Base-by-base conservation (phyloP, 1,140 invertebrate genomes). In the Nymphalis io region DNA sequence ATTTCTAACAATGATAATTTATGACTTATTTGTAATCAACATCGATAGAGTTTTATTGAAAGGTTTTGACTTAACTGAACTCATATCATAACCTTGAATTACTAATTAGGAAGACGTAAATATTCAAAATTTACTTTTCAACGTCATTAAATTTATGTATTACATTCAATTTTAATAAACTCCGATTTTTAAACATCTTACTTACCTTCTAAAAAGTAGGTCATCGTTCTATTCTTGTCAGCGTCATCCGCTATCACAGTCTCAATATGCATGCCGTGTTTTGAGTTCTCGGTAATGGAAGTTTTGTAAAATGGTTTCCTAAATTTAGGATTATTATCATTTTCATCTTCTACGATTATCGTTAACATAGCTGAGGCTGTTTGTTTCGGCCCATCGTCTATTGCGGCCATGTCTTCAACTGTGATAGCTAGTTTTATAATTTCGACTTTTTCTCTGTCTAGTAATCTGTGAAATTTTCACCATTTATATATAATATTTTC, bases 241-340 rank as follows among this genome's bases (percentile, higher is more conserved):
- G 95, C 93, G 89, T 98, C 98, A 72, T 97, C 95, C 13, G 97
- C 98, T 23, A 96, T 93, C 0, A 98, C 94, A 73, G 94, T 97
- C 0, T 95, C 94, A 33, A 98, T 96, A 46, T 95, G 93, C 11
- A 95, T 94, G 1, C 97, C 97, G 76, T 95, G 95, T 90, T 98
- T 97, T 68, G 96, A 96, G 81, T 98, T 98, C 84, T 98, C 98
- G 0, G 96, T 95, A 21, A 98, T 94, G 0, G 96, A 95, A 60
- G 95, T 93, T 61, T 94, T 94, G 76, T 98, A 98, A 72, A 95
- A 96, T 0, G 96, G 94, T 75, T 95, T 94, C 33, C 95, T 92
- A 77, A 98, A 98, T 74, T 94, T 94, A 0, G 98, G 98, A 84
- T 96, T 96, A 80, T 99, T 98, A 74, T 99, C 98, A 81, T 99